phyloP scores from a whole-genome alignment of 2,797 vertebrate genomes.

The Potorous gilbertii region DNA sequence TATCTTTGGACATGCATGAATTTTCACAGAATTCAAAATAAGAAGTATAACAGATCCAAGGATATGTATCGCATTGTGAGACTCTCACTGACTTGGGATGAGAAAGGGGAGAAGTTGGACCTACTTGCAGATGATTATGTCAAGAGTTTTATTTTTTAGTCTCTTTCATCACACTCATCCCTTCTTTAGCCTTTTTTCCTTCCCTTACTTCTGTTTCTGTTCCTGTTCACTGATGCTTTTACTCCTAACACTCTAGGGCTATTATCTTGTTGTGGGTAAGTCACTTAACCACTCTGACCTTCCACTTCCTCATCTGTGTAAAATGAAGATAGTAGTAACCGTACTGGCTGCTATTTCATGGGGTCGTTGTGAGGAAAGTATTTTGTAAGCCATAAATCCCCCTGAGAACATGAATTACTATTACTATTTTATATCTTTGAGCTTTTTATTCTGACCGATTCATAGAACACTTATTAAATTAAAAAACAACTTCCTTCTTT shows the following conservation, averaged over 20 bases:
- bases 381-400: neutral
- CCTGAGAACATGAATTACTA: neutral
- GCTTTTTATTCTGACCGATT: constrained; percentile 32
- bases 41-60: neutral
- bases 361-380: neutral
- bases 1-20: neutral
- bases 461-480: constrained; percentile 10
- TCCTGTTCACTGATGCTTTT: constrained; percentile 37
- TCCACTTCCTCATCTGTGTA: neutral
- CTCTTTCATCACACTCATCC: neutral
- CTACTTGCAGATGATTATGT: neutral
- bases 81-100: neutral
- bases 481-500: neutral
- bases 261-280: neutral
- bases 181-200: neutral
- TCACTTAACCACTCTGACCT: neutral
- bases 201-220: neutral
- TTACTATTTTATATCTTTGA: neutral
- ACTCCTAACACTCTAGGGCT: neutral
- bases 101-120: neutral
- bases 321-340: neutral
- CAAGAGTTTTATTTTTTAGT: neutral
- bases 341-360: neutral
- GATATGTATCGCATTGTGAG: neutral
- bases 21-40: neutral